Conservation (phyloP, 2,113 vertebrate genomes). For the Grammomys surdaster region DNA sequence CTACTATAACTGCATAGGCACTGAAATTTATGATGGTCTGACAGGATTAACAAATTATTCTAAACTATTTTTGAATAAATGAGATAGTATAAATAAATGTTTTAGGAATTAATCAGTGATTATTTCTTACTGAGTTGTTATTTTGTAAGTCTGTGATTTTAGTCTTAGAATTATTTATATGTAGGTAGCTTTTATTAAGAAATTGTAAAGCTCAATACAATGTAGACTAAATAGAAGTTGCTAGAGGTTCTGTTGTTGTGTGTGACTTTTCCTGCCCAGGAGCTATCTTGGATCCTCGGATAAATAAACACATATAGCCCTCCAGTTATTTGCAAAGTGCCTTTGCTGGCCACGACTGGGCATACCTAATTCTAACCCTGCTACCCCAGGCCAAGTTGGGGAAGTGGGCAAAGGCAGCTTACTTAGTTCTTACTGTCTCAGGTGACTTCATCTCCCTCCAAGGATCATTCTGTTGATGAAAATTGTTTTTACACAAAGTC, state of each 20-base stretch:
- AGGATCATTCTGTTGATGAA: background rate
- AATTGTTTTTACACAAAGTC: background rate
- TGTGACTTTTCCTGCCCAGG: too few species aligned
- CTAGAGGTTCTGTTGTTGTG: background rate
- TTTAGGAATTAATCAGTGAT: background rate
- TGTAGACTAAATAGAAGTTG: background rate
- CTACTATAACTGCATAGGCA: background rate
- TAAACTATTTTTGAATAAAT: background rate
- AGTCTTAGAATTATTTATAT: background rate
- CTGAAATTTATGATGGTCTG: background rate
- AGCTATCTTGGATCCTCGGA: too few species aligned
- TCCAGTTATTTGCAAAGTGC: too few species aligned
- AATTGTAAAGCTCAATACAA: background rate
- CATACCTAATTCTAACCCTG: too few species aligned
- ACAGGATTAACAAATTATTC: background rate
- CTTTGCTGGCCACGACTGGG: too few species aligned
- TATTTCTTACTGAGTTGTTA: background rate
- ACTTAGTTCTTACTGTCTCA: too few species aligned
- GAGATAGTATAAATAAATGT: background rate
- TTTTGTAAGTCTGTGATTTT: background rate
- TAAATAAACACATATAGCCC: too few species aligned
- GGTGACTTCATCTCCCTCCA: too few species aligned
- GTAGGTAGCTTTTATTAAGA: slow-evolving; percentile 3
- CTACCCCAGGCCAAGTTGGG: too few species aligned
- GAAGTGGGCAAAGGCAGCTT: too few species aligned